A percentile compares a stretch with the other conserved stretches of the same genome.
Evolutionary conservation across 2,797 vertebrate genomes (phyloP).

Genomic region (Fistularia commersonii): DNA sequence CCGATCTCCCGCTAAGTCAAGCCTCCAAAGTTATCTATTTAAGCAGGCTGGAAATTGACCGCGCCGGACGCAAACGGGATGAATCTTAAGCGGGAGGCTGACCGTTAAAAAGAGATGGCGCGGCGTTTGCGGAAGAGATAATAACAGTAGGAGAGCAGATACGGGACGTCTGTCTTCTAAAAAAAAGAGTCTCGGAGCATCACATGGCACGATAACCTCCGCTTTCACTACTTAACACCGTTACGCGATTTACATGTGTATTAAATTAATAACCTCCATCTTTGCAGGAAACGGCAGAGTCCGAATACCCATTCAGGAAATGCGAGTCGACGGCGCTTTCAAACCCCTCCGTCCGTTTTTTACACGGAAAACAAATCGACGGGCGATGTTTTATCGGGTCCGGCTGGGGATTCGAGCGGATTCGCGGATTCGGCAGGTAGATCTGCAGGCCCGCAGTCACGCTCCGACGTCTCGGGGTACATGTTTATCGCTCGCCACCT

Average conservation of each 20-base stretch:
- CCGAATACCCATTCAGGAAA: constrained; percentile 61
- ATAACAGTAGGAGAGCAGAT: constrained; percentile 31
- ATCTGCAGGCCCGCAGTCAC: no score
- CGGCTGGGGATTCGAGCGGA: no score
- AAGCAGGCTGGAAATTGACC: constrained; percentile 60
- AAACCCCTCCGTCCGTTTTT: constrained; percentile 24
- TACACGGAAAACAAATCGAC: constrained; percentile 2
- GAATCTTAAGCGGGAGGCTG: constrained; percentile 49
- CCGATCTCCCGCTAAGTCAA: constrained; percentile 60
- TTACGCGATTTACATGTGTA: constrained; percentile 41
- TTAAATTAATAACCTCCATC: constrained; percentile 69
- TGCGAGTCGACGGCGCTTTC: constrained; percentile 54
- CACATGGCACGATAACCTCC: constrained; percentile 23
- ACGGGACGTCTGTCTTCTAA: neutral
- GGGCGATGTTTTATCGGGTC: neutral
- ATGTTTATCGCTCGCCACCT: no score
- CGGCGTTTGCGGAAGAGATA: constrained; percentile 21
- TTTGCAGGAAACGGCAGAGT: constrained; percentile 49
- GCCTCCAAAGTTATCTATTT: constrained; percentile 64
- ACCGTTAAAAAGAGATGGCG: constrained; percentile 27
- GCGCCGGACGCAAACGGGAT: constrained; percentile 55
- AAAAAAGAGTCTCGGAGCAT: constrained; percentile 18
- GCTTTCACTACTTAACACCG: constrained; percentile 10
- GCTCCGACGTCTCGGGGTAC: no score
- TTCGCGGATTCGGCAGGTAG: no score